These are phyloP conservation scores for Myotis davidii DNA, from an alignment of 2,113 vertebrate species.

Conservation along the genomic window DNA sequence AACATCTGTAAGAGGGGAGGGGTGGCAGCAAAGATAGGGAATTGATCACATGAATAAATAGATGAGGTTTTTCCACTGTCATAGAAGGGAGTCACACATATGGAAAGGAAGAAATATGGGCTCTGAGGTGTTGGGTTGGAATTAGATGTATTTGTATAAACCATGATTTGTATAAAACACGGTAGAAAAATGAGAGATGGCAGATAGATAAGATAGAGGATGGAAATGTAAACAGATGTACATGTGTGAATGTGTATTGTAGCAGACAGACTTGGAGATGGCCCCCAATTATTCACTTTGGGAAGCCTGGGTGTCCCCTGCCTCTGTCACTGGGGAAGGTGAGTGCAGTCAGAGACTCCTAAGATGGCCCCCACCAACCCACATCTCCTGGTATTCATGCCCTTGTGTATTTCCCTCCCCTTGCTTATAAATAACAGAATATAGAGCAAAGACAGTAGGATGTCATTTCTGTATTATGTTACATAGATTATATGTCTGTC, in stretches of 20 bases:
- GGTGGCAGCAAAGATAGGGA: too few species aligned
- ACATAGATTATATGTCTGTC: neutral
- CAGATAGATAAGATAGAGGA: too few species aligned
- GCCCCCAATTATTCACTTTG: neutral
- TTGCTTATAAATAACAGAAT: neutral
- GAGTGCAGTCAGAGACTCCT: neutral
- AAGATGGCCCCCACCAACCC: too few species aligned
- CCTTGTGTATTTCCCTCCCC: neutral
- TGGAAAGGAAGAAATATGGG: neutral
- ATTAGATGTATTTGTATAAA: neutral
- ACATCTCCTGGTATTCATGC: neutral
- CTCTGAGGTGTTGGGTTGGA: neutral
- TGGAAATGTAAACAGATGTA: neutral
- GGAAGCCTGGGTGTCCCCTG: neutral
- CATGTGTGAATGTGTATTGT: accelerated
- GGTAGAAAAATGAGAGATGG: neutral
- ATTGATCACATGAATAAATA: neutral
- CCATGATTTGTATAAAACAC: neutral
- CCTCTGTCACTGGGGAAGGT: neutral
- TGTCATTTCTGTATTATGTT: neutral
- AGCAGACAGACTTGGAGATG: neutral
- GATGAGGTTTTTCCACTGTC: neutral
- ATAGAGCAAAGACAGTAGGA: neutral
- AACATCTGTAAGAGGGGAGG: neutral
- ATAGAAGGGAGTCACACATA: neutral